Conservation (phyloP, 2,797 vertebrate species). For the Chrysocyon brachyurus region DNA sequence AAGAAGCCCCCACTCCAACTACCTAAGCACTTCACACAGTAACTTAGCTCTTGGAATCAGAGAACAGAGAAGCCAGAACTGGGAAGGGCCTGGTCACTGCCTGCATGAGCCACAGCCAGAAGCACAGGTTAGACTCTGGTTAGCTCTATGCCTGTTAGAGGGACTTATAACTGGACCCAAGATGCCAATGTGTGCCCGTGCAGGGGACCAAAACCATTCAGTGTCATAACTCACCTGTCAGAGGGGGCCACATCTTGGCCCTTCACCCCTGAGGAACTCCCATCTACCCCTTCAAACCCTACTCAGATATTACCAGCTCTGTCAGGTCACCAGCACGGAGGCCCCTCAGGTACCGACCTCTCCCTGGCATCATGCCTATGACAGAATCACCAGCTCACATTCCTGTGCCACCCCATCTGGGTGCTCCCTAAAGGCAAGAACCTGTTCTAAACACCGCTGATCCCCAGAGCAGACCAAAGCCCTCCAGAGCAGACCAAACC, state of each 20-base stretch:
- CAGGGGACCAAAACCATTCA: background rate
- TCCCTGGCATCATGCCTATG: background rate
- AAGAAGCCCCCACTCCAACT: slow-evolving; percentile 8
- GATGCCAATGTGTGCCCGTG: rapidly evolving
- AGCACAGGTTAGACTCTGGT: background rate
- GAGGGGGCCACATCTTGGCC: background rate
- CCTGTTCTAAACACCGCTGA: background rate
- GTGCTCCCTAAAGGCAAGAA: background rate
- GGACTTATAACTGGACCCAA: background rate
- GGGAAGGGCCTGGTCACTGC: background rate
- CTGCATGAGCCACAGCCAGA: background rate
- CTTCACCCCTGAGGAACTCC: background rate
- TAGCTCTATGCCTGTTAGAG: rapidly evolving
- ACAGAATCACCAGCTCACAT: background rate
- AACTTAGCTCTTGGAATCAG: background rate
- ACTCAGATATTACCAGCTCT: background rate
- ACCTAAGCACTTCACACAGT: background rate
- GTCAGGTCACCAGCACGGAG: background rate
- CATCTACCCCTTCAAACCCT: background rate
- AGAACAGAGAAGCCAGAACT: background rate
- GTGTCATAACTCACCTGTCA: background rate
- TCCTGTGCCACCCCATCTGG: background rate
- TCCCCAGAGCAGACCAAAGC: too few relatives aligned
- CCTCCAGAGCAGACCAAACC: background rate
- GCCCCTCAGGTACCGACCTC: background rate